Conservation (phyloP, 2,888 invertebrate genomes). For the Limnephilus marmoratus region DNA sequence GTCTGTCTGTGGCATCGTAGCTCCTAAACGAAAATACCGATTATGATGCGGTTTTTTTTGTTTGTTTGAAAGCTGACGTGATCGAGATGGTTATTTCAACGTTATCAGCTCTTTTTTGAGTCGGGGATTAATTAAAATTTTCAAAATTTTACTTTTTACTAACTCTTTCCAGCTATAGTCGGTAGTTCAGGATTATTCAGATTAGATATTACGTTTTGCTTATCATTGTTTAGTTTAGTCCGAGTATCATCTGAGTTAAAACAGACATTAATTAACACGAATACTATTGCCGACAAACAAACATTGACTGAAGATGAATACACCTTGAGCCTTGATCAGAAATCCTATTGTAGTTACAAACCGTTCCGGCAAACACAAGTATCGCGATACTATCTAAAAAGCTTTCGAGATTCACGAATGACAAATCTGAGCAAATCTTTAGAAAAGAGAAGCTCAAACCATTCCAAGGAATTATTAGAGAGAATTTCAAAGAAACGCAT, state of each 20-base stretch:
- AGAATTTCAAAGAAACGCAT: not conserved
- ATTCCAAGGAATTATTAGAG: not conserved
- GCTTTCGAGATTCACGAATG: not conserved
- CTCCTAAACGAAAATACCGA: too few relatives aligned
- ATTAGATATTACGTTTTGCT: not conserved
- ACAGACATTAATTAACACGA: not conserved
- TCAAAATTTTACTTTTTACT: too few relatives aligned
- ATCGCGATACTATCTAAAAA: not conserved
- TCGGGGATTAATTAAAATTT: too few relatives aligned
- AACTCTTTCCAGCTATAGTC: too few relatives aligned
- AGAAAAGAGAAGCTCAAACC: not conserved
- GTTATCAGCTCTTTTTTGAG: too few relatives aligned
- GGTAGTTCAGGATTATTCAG: too few relatives aligned
- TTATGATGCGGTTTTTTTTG: too few relatives aligned
- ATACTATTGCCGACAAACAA: not conserved
- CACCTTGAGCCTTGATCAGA: not conserved
- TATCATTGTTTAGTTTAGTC: too few relatives aligned
- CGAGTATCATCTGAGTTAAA: not conserved
- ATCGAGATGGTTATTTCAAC: too few relatives aligned
- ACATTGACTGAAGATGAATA: not conserved
- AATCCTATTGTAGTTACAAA: not conserved
- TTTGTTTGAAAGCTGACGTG: too few relatives aligned
- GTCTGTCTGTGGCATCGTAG: too few relatives aligned
- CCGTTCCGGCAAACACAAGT: not conserved
- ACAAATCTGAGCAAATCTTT: not conserved